Evolutionary conservation across 2,113 vertebrate genomes (phyloP), one percentile per base, ranked within the genome.

Genomic region (Carassius gibelio): DNA sequence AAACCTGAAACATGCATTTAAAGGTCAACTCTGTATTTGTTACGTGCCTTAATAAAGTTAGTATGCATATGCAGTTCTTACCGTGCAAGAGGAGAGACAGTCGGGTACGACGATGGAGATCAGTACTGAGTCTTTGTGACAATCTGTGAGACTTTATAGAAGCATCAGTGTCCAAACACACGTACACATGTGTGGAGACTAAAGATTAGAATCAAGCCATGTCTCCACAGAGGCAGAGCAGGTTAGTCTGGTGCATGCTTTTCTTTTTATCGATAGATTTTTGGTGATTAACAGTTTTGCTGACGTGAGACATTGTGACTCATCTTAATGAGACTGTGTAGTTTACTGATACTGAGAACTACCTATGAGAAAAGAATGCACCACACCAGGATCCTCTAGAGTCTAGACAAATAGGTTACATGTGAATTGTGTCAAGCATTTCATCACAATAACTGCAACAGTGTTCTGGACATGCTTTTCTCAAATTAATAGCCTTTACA

Each of bases 261-360:
- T 87, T 9, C 50, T 80, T 30, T 84, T 82, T 81, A 84, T 84
- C 9, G 7, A 68, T 75, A 87, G 71, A 85, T 82, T 68, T 81
- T 8, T 59, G 59, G 50, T 57, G 83, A 84, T 84, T 64, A 84
- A 5, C 42, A 9, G 11, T 64, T 80, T 13, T 64, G 36, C 34
- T 64, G 77, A 64, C n/a, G 59, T 80, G 38, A 80, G n/a, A 45
- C 21, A 21, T 57, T 11, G 4, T 8, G 30, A 15, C 4, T 21
- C 55, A 13, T 42, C 19, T 61, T 68, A 36, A 68, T 68, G 30
- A 34, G 11, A 1, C 66, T 3, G 64, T 21, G 17, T 0, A 38
- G 38, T 6, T 5, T 38, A 69, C 34, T 38, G 68, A 71, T 21
- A 21, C 34, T 9, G 34, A 10, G 34, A 69, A 38, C 15, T 38